phyloP scores from a whole-genome alignment of 2,888 invertebrate species.

The Andricus curvator region DNA sequence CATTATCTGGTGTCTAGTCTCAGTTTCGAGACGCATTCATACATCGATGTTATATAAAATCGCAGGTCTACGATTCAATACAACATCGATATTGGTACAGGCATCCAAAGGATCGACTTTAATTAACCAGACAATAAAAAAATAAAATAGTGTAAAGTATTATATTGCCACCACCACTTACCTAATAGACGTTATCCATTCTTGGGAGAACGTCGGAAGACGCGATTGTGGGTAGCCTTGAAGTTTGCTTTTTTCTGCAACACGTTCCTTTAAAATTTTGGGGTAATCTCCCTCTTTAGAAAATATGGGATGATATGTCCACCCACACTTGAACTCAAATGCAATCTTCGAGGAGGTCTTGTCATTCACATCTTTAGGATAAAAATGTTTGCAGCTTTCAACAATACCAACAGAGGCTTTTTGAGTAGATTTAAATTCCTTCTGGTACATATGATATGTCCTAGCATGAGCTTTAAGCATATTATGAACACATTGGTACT shows the following conservation, averaged over 20 bases:
- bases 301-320: constrained; percentile 78
- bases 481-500: constrained; percentile 86
- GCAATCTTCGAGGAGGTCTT: constrained; percentile 18
- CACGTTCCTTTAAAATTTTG: constrained; percentile 74
- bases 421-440: constrained; percentile 80
- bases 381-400: constrained; percentile 41
- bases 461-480: constrained; percentile 86
- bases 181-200: constrained; percentile 79
- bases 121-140: no score
- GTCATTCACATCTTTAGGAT: constrained; percentile 43
- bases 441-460: constrained; percentile 83
- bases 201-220: constrained; percentile 49
- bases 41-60: no score
- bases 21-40: no score
- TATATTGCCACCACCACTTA: not conserved
- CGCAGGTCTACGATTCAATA: no score
- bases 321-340: constrained; percentile 77
- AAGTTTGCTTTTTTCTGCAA: constrained; percentile 74
- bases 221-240: constrained; percentile 77
- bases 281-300: constrained; percentile 78
- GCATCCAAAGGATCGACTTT: no score
- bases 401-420: constrained; percentile 78
- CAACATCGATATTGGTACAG: no score
- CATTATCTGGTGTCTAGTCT: no score
- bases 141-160: no score